Evolutionary conservation across 23 tunicate genomes (phyloP).

Genomic region (Ciona savignyi): DNA sequence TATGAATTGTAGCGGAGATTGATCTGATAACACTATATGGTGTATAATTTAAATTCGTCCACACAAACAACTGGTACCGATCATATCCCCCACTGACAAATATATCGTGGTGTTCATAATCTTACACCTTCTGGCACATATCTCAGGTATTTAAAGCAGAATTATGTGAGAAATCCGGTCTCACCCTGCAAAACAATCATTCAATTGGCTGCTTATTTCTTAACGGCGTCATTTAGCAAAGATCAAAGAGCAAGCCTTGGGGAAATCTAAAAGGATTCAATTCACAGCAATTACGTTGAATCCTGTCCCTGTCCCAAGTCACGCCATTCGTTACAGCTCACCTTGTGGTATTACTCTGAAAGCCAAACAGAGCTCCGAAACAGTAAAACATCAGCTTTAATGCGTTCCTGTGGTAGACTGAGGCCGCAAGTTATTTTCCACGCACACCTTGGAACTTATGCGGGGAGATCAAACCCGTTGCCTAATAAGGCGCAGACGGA

Average conservation of each 20-base stretch:
- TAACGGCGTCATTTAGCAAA: neutral
- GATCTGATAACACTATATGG: neutral
- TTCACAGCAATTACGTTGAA: neutral
- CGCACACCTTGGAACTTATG: neutral
- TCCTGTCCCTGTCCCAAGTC: neutral
- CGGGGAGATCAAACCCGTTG: neutral
- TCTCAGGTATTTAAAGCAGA: neutral
- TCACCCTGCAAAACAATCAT: neutral
- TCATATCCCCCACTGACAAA: too few relatives aligned
- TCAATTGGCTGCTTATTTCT: neutral
- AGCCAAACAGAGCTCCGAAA: neutral
- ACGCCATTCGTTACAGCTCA: neutral
- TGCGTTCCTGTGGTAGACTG: neutral
- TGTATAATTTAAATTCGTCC: neutral
- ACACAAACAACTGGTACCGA: too few relatives aligned
- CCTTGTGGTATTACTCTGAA: neutral
- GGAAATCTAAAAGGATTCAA: conserved; percentile 1
- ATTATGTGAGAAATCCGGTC: neutral
- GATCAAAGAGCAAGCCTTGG: neutral
- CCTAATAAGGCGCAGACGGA: neutral
- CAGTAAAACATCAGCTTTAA: neutral
- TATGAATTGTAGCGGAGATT: neutral
- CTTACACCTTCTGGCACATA: neutral
- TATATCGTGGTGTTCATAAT: too few relatives aligned
- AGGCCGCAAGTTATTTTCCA: neutral